A percentile compares a stretch with the other conserved stretches of the same genome.
phyloP scores from a whole-genome alignment of 37 sponge, comb jelly and placozoan genomes.

The Theonella swinhoei region DNA sequence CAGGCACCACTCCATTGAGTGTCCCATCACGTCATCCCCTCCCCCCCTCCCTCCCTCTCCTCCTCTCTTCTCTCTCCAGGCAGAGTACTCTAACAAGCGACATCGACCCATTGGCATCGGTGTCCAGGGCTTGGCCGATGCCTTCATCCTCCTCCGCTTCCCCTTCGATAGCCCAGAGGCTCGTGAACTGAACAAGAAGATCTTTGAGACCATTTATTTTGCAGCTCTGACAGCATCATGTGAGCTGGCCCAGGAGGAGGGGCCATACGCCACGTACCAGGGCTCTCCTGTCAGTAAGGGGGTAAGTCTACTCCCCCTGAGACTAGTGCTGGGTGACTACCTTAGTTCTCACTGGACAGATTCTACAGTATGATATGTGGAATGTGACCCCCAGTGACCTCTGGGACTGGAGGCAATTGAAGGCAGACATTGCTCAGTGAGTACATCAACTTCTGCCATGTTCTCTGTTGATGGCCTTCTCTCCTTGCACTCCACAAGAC shows the following conservation, averaged over 20 bases:
- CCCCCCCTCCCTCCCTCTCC: background rate
- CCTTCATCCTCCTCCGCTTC: constrained; percentile 95
- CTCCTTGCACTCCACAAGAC: constrained; percentile 46
- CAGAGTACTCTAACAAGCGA: constrained; percentile 82
- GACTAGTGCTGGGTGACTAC: background rate
- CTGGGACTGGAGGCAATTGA: constrained; percentile 93
- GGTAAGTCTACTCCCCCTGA: constrained; percentile 22
- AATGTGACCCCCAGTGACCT: constrained; percentile 88
- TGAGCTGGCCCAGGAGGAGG: constrained; percentile 87
- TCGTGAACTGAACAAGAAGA: constrained; percentile 81
- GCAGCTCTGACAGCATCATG: constrained; percentile 92
- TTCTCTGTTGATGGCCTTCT: background rate
- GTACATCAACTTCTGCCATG: background rate
- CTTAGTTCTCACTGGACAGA: too few species aligned
- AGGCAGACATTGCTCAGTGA: constrained; percentile 84
- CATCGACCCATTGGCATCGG: constrained; percentile 99
- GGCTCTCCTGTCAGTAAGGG: constrained; percentile 91
- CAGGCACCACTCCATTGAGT: background rate
- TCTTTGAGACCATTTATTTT: constrained; percentile 98
- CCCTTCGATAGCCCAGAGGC: constrained; percentile 95
- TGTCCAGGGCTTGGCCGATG: constrained; percentile 98
- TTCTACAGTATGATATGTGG: constrained; percentile 98
- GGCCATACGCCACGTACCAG: constrained; percentile 91
- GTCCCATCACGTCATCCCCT: background rate
- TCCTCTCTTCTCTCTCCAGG: constrained; percentile 28